A percentile compares a stretch with the other conserved stretches of the same genome.
phyloP scores from a whole-genome alignment of 2,888 invertebrate genomes.

The Argynnis bischoffii region DNA sequence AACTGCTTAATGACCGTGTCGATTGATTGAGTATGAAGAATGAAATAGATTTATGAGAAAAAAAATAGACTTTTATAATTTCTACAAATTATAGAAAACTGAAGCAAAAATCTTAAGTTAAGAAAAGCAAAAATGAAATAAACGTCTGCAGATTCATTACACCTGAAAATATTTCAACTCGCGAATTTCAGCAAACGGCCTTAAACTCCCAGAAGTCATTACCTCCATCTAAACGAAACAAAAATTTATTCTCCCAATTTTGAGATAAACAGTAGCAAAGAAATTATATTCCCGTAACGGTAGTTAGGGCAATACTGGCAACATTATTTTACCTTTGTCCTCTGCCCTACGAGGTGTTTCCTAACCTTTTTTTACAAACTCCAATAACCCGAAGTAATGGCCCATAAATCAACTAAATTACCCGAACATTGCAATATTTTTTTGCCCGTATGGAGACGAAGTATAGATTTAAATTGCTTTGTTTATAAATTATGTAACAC shows the following conservation, averaged over 20 bases:
- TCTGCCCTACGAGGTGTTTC: constrained; percentile 40
- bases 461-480: constrained; percentile 45
- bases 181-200: background rate
- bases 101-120: background rate
- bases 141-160: constrained; percentile 4
- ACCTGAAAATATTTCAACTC: background rate
- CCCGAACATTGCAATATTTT: constrained; percentile 57
- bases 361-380: constrained; percentile 46
- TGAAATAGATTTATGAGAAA: too few relatives aligned
- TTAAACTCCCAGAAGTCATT: constrained; percentile 21
- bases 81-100: too few relatives aligned
- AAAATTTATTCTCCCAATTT: constrained; percentile 34
- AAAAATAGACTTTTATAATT: too few relatives aligned
- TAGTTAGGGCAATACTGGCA: constrained; percentile 34
- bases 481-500: constrained; percentile 32
- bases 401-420: constrained; percentile 64
- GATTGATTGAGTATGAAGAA: too few relatives aligned
- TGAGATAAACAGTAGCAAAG: constrained; percentile 34
- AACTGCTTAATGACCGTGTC: too few relatives aligned
- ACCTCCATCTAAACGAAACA: constrained; percentile 25
- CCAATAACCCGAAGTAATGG: constrained; percentile 65
- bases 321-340: constrained; percentile 40
- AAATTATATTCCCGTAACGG: constrained; percentile 37
- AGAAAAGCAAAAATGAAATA: background rate
- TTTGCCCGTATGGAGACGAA: constrained; percentile 37